Evolutionary conservation across 2,113 vertebrate genomes (phyloP).

Genomic region (Leptocoma aspasia): DNA sequence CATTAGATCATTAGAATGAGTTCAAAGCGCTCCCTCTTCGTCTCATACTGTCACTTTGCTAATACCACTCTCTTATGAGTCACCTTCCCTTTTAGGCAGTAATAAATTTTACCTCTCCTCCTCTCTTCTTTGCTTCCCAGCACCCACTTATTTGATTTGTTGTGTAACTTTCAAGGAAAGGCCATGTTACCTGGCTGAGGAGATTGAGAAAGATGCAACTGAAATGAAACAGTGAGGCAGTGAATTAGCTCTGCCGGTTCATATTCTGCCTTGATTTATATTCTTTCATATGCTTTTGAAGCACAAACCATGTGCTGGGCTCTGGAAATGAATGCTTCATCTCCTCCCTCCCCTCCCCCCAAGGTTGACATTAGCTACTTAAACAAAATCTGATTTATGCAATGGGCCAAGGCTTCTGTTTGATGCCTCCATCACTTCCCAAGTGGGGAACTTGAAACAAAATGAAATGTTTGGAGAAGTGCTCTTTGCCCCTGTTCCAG

Average conservation of each 20-base stretch:
- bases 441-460: not conserved
- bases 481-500: not conserved
- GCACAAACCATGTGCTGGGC: conserved; percentile 14
- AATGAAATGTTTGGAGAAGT: not conserved
- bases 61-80: conserved; percentile 64
- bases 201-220: conserved; percentile 28
- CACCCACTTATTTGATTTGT: conserved; percentile 53
- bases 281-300: conserved; percentile 39
- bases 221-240: conserved; percentile 37
- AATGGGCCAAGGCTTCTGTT: not conserved
- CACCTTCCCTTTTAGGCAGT: conserved; percentile 66
- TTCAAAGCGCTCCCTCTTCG: conserved; percentile 23
- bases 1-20: conserved; percentile 69
- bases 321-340: conserved; percentile 48
- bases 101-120: conserved; percentile 57
- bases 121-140: not conserved
- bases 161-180: conserved; percentile 66
- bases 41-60: conserved; percentile 57
- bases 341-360: not conserved
- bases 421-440: not conserved
- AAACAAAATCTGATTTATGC: conserved; percentile 56
- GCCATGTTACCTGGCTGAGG: conserved; percentile 49
- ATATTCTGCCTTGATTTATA: conserved; percentile 65
- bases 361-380: conserved; percentile 32
- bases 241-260: conserved; percentile 43